Evolutionary conservation across 1,140 invertebrate genomes (phyloP).

Genomic region (Pseudomyrmex cubaensis): DNA sequence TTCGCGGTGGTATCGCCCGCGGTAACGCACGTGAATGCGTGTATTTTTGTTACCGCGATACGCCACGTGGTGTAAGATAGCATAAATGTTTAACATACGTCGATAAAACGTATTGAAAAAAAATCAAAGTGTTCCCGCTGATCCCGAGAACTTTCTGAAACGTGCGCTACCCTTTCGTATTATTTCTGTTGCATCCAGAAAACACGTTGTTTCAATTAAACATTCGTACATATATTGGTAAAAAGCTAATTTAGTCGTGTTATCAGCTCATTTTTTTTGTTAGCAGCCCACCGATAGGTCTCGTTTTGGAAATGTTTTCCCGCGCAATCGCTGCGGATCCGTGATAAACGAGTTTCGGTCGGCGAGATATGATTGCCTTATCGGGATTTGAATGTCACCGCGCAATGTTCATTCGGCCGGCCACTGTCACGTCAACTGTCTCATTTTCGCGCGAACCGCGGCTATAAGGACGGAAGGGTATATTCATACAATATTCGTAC

Average conservation of each 20-base stretch:
- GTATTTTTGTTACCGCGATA: slow-evolving; percentile 46
- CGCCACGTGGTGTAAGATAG: slow-evolving; percentile 15
- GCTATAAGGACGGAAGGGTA: slow-evolving; percentile 35
- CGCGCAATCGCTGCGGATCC: background rate
- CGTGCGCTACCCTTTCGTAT: too few species aligned
- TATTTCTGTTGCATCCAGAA: too few species aligned
- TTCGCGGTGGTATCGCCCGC: slow-evolving; percentile 39
- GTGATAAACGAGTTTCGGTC: slow-evolving; percentile 29
- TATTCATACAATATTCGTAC: slow-evolving; percentile 33
- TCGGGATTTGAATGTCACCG: slow-evolving; percentile 40
- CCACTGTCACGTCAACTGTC: slow-evolving; percentile 45
- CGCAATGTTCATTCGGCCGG: slow-evolving; percentile 26
- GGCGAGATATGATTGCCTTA: slow-evolving; percentile 47
- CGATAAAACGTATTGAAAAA: slow-evolving; percentile 27
- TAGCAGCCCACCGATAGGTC: background rate
- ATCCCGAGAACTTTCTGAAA: background rate
- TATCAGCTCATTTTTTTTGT: slow-evolving; percentile 7
- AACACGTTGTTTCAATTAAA: background rate
- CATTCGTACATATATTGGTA: background rate
- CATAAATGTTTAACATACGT: slow-evolving; percentile 25
- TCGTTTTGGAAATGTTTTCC: slow-evolving; percentile 1
- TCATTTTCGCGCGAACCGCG: slow-evolving; percentile 37
- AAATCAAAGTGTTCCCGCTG: slow-evolving; percentile 29
- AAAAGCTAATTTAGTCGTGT: slow-evolving; percentile 14
- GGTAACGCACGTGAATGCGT: slow-evolving; percentile 35